Evolutionary conservation across 2,888 invertebrate species (phyloP), one percentile per base, ranked within the genome.

Genomic region (Tetrapedia diversipes): DNA sequence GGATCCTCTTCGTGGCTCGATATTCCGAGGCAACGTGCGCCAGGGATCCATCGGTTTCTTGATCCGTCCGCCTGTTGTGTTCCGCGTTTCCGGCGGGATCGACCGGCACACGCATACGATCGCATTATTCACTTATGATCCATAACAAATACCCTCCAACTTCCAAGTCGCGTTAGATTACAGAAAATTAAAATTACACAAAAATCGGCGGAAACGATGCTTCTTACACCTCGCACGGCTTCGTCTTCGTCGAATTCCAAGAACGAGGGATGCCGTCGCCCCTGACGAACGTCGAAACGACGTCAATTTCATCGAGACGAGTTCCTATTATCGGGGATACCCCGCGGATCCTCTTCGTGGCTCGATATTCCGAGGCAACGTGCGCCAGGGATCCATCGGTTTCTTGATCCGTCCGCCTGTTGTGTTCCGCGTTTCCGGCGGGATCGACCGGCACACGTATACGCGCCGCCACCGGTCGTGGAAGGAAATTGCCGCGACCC

Each of bases 401-500:
- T 70, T 70, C 71, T 72, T 67, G 82, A 80, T 82, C 77, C 64
- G 74, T 65, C 70, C 75, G 77, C n/a, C n/a, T n/a, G n/a, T n/a
- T 56, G 47, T 81, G 79, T 78, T 80, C 77, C 79, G 81, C 60
- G 22, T 49, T 43, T 60, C 39, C 37, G 29, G 24, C 29, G 49
- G 75, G 65, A 65, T 79, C 76, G 56, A 27, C 51, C 61, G 75
- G 19, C 29, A 41, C 80, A 82, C 76, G 79, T 72, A 80, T 71
- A 43, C 68, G 70, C 78, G 82, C 77, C 80, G 65, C 70, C 70
- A 72, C 79, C 78, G 75, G 45, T 81, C 74, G 83, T 43, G 32
- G 85, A 83, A 90, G 90, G 90, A 90, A 90, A 91, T 91, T 91
- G 90, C 88, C 83, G 89, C 89, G 89, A 90, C 89, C 88, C 90